Percentiles rank a stretch among this genome's conserved stretches.
Conservation (phyloP, 2,888 invertebrate species). For the Gerosis bhagava region DNA sequence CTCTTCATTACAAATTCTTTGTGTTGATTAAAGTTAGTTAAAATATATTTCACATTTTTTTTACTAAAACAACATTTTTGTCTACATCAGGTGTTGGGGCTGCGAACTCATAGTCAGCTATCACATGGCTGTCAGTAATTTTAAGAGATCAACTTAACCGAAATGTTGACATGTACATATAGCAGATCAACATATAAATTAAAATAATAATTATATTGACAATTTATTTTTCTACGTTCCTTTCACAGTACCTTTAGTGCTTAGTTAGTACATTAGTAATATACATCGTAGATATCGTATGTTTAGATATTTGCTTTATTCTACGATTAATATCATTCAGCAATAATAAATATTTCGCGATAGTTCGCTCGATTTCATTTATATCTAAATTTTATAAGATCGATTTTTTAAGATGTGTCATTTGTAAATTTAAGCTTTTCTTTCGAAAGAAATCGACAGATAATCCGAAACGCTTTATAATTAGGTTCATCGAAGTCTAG, state of each 20-base stretch:
- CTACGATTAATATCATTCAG: constrained; percentile 43
- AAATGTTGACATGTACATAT: constrained; percentile 81
- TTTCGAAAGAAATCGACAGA: constrained; percentile 63
- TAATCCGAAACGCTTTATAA: constrained; percentile 81
- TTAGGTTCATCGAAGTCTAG: constrained; percentile 76
- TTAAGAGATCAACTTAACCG: constrained; percentile 74
- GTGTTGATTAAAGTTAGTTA: too few relatives aligned
- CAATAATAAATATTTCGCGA: constrained; percentile 40
- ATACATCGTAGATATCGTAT: constrained; percentile 38
- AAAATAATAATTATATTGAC: constrained; percentile 74
- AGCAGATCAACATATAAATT: constrained; percentile 78
- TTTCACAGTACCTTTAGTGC: constrained; percentile 63
- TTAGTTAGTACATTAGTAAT: constrained; percentile 39
- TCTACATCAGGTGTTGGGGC: constrained; percentile 70
- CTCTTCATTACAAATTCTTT: too few relatives aligned
- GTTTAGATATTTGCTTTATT: constrained; percentile 42
- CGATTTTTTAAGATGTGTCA: constrained; percentile 25
- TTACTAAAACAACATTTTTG: constrained; percentile 52
- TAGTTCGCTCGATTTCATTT: constrained; percentile 26
- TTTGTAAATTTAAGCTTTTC: constrained; percentile 52
- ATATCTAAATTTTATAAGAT: constrained; percentile 26
- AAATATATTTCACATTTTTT: not conserved
- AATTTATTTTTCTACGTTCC: constrained; percentile 80
- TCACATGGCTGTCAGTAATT: constrained; percentile 82
- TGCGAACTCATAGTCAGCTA: constrained; percentile 79